Base-by-base conservation (phyloP, 2,797 vertebrate species). In the Danio jaintianensis region DNA sequence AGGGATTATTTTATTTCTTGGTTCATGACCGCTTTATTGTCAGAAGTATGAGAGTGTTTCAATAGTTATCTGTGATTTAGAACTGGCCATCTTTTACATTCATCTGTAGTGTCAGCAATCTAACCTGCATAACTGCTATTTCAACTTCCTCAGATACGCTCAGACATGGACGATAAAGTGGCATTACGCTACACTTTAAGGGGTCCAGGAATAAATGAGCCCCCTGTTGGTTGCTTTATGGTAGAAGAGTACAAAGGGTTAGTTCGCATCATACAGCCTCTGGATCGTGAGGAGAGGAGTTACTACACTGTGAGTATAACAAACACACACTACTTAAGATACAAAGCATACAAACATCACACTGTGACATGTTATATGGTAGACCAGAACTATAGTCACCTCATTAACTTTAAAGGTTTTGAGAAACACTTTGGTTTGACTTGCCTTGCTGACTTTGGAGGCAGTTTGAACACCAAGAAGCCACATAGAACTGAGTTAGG, bases 241-340 rank as follows among this genome's bases (percentile, higher is more conserved):
- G 94, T 95, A 43, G 84, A 94, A 43, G 86, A 90, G 48, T 71
- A 66, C 40, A 94, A 89, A 2, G 96, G 96, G 67, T 82, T 91
- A 0, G 53, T 96, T 75, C 92, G 89, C 0, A 7, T 96, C 53
- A 94, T 90, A 12, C 91, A 86, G 75, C 90, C 52, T n/a, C 92
- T 97, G 42, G 95, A 97, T 87, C 89, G 95, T 80, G 96, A 97
- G 88, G 77, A 93, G 89, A 94, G 72, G 4, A 87, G 92, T 4
- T n/a, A 47, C 22, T 93, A 94, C 55, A 18, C 82, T 1, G 89
- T 91, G 77, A 91, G 88, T 40, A 73, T 68, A 53, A 55, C n/a
- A 48, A 7, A 72, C 52, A 73, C 15, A 53, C 2, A 29, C 22
- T 18, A 16, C 7, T 48, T 29, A 38, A 58, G 40, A 78, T 55